phyloP scores from a whole-genome alignment of 2,797 vertebrate species.

The Eulemur rubriventer region DNA sequence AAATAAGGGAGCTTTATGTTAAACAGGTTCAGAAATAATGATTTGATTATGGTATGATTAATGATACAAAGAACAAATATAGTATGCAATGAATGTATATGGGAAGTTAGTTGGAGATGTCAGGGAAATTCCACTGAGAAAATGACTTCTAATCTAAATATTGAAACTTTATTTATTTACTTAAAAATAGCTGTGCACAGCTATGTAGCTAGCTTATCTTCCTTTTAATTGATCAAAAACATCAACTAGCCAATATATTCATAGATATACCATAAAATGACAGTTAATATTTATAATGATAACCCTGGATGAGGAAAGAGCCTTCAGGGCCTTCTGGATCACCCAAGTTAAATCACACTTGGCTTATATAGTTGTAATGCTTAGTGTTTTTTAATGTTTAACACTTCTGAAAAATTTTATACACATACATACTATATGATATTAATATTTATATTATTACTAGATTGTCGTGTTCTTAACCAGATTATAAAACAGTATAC shows the following conservation, averaged over 20 bases:
- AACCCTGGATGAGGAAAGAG: background rate
- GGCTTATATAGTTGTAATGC: background rate
- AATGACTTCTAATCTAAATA: constrained; percentile 8
- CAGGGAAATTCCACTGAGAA: background rate
- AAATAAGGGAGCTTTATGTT: background rate
- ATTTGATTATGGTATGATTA: background rate
- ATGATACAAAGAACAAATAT: background rate
- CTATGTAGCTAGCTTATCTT: background rate
- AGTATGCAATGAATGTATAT: background rate
- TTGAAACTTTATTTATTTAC: background rate
- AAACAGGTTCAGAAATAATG: background rate
- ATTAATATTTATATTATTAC: background rate
- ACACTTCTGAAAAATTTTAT: background rate
- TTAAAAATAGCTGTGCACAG: background rate
- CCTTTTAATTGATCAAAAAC: background rate
- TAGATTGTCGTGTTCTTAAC: background rate
- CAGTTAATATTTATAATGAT: background rate
- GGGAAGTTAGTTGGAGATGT: background rate
- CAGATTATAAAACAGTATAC: background rate
- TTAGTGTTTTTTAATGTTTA: background rate
- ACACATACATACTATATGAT: background rate
- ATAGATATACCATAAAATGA: background rate
- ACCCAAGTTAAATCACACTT: background rate
- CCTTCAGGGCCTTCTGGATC: background rate
- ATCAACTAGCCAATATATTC: background rate